Conservation (phyloP, 1,140 invertebrate species). For the Leptonema lineaticorne region DNA sequence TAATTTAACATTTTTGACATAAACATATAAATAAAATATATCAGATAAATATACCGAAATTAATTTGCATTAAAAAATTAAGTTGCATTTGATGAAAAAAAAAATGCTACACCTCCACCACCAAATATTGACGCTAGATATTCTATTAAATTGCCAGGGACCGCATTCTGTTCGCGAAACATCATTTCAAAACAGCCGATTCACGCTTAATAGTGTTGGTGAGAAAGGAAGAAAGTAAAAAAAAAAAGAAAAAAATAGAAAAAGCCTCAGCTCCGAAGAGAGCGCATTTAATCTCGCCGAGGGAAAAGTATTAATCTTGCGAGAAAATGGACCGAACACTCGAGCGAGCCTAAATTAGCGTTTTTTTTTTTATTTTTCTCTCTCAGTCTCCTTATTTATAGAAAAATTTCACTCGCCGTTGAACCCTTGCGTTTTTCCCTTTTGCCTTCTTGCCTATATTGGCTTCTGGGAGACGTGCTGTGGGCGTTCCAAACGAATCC, state of each 20-base stretch:
- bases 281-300: constrained; percentile 17
- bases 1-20: too few relatives aligned
- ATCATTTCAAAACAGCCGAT: too few relatives aligned
- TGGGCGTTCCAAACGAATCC: neutral
- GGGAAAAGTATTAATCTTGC: constrained; percentile 15
- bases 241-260: neutral
- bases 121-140: too few relatives aligned
- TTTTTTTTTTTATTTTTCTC: neutral
- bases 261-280: neutral
- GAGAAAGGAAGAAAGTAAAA: neutral
- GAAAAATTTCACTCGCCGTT: constrained; percentile 7
- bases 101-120: too few relatives aligned
- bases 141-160: too few relatives aligned
- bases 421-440: neutral
- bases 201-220: too few relatives aligned
- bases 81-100: too few relatives aligned
- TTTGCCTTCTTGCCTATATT: neutral
- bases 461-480: neutral
- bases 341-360: constrained; percentile 14
- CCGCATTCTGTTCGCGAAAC: too few relatives aligned
- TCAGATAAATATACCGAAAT: too few relatives aligned
- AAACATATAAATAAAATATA: too few relatives aligned
- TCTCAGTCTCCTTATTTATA: neutral
- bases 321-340: constrained; percentile 18
- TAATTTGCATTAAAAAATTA: too few relatives aligned